These are phyloP conservation scores for Anarhynchus alexandrinus DNA, from an alignment of 2,113 vertebrate genomes.

Conservation along the genomic window DNA sequence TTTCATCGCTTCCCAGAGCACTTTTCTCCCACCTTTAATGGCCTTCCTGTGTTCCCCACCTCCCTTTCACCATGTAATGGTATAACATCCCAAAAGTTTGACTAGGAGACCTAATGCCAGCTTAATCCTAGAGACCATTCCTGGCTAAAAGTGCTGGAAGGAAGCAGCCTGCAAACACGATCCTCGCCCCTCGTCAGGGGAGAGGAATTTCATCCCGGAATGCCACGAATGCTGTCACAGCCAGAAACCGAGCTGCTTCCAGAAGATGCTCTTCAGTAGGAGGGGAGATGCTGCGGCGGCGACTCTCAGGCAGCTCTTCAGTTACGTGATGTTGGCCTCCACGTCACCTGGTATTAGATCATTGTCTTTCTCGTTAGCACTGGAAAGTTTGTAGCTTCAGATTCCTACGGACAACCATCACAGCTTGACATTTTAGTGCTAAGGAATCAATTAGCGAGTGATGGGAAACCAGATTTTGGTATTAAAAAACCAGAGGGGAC, in stretches of 20 bases:
- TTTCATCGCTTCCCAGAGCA: background rate
- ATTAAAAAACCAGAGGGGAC: background rate
- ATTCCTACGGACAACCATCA: background rate
- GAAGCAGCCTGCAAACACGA: background rate
- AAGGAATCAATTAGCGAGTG: background rate
- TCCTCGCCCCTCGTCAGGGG: background rate
- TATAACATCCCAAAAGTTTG: background rate
- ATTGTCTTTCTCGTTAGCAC: background rate
- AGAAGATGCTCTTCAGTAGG: background rate
- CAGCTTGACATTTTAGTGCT: background rate
- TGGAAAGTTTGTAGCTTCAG: background rate
- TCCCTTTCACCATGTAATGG: background rate
- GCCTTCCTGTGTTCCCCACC: background rate
- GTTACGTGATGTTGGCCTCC: background rate
- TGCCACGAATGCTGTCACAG: background rate
- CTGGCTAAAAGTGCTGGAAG: background rate
- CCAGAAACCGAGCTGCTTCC: background rate
- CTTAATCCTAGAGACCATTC: background rate
- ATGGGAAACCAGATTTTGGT: background rate
- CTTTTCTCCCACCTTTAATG: background rate
- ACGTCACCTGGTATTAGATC: background rate
- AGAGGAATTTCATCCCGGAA: constrained; percentile 22
- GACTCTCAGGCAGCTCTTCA: background rate
- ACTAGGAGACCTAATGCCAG: background rate
- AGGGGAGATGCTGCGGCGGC: background rate